A percentile compares a stretch with the other conserved stretches of the same genome.
These are phyloP conservation scores for Cosmia pyralina DNA, from an alignment of 2,888 invertebrate species.

Conservation along the genomic window DNA sequence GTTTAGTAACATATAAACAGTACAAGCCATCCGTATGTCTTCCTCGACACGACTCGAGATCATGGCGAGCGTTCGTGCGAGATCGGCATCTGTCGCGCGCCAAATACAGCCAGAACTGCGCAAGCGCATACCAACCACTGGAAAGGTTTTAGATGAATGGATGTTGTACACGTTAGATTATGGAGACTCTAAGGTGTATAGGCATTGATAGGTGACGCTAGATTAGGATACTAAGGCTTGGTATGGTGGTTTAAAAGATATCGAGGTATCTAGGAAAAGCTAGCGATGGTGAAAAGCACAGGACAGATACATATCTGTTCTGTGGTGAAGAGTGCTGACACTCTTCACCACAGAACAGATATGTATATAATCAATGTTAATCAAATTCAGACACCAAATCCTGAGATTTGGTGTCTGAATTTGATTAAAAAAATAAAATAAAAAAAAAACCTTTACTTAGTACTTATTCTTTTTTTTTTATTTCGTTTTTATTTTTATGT, in stretches of 20 bases:
- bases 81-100: constrained; percentile 61
- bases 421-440: too few relatives aligned
- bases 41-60: constrained; percentile 53
- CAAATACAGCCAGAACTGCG: constrained; percentile 55
- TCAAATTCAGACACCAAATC: too few relatives aligned
- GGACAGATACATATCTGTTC: too few relatives aligned
- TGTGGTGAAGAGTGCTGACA: too few relatives aligned
- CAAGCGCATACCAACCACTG: constrained; percentile 41
- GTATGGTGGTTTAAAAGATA: neutral
- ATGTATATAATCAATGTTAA: too few relatives aligned
- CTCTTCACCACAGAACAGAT: too few relatives aligned
- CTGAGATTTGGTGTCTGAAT: too few relatives aligned
- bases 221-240: neutral
- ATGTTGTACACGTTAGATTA: constrained; percentile 14
- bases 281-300: neutral
- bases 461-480: too few relatives aligned
- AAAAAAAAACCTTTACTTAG: too few relatives aligned
- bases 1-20: constrained; percentile 40
- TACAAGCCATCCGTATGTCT: constrained; percentile 46
- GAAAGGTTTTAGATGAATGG: constrained; percentile 35
- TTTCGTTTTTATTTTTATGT: too few relatives aligned
- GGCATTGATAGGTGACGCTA: neutral
- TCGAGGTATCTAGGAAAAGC: neutral
- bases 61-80: constrained; percentile 55
- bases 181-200: neutral